Evolutionary conservation across 2,113 vertebrate species (phyloP).

Genomic region (Gambusia holbrooki): DNA sequence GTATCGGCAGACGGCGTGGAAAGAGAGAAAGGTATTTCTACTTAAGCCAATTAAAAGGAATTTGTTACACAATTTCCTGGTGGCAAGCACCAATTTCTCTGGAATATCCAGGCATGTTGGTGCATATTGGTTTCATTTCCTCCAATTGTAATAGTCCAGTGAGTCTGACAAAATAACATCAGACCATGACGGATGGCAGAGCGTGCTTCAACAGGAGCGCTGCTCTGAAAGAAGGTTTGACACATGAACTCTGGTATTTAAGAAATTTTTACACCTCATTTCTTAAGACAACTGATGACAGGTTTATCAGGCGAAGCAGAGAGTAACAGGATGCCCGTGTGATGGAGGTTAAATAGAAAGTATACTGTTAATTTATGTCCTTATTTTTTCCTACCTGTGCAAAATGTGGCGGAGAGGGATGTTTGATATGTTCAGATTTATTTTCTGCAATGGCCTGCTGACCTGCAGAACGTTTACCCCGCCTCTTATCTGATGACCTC

Average conservation of each 20-base stretch:
- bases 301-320: not conserved
- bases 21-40: not conserved
- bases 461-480: too few species aligned
- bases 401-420: too few species aligned
- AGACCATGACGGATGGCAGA: too few species aligned
- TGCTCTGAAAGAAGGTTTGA: too few species aligned
- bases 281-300: not conserved
- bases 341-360: not conserved
- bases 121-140: not conserved
- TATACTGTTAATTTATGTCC: too few species aligned
- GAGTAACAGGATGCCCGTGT: not conserved
- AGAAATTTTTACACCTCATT: too few species aligned
- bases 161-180: not conserved
- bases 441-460: too few species aligned
- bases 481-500: too few species aligned
- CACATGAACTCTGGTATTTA: too few species aligned
- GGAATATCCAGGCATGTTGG: not conserved
- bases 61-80: not conserved
- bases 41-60: not conserved
- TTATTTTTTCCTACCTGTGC: too few species aligned
- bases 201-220: not conserved
- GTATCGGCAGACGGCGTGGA: not conserved
- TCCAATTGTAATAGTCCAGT: not conserved
- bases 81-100: not conserved
- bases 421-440: too few species aligned